These are phyloP conservation scores for Trinorchestia longiramus DNA, from an alignment of 1,140 invertebrate species.

Conservation along the genomic window DNA sequence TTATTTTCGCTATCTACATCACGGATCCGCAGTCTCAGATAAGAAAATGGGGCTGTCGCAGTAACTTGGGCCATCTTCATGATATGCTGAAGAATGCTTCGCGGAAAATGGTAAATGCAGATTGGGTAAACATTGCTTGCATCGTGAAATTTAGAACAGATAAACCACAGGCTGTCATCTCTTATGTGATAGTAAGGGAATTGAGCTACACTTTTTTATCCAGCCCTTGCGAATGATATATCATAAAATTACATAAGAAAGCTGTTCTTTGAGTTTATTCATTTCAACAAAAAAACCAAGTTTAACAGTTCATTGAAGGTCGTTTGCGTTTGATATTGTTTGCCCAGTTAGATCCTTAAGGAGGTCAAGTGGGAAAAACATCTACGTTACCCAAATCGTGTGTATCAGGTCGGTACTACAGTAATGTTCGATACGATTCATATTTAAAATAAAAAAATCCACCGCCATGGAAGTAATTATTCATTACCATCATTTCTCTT, in stretches of 20 bases:
- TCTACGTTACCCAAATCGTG: too few relatives aligned
- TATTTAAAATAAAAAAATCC: too few relatives aligned
- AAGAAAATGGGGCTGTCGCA: constrained; percentile 27
- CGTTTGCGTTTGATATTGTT: too few relatives aligned
- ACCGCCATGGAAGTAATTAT: too few relatives aligned
- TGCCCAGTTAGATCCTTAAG: too few relatives aligned
- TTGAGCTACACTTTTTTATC: background rate
- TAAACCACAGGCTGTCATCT: background rate
- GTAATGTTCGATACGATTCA: too few relatives aligned
- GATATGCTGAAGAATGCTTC: background rate
- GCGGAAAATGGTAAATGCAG: background rate
- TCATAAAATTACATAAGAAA: background rate
- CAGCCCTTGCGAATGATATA: background rate
- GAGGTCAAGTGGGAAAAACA: too few relatives aligned
- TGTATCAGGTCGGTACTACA: too few relatives aligned
- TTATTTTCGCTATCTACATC: background rate
- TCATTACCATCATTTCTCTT: too few relatives aligned
- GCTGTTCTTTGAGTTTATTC: background rate
- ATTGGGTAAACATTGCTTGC: background rate
- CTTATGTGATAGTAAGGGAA: background rate
- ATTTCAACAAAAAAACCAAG: background rate
- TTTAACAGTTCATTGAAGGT: too few relatives aligned
- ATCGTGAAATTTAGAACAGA: background rate
- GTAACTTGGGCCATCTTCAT: constrained; percentile 27
- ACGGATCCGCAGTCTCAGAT: constrained; percentile 24